phyloP scores from a whole-genome alignment of 2,888 invertebrate genomes.

The Cacoxenus indagator region DNA sequence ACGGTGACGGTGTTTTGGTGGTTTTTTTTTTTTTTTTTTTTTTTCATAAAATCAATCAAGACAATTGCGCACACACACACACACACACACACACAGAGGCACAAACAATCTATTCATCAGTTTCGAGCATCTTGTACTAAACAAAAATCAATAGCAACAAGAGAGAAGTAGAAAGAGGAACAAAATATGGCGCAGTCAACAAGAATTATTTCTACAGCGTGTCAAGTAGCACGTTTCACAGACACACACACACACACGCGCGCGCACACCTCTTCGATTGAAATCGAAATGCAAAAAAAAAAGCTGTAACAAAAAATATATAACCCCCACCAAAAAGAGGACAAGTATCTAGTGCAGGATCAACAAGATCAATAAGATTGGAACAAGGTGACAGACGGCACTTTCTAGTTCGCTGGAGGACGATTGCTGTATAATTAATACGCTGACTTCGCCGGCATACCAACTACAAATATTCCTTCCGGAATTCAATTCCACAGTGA shows the following conservation, averaged over 20 bases:
- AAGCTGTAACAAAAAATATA: not conserved
- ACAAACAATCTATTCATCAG: not conserved
- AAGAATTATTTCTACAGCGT: constrained; percentile 5
- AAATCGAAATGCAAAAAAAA: constrained; percentile 1
- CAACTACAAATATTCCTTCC: too few species aligned
- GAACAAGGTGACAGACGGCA: too few species aligned
- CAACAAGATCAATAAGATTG: too few species aligned
- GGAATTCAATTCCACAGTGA: too few species aligned
- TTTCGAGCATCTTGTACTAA: not conserved
- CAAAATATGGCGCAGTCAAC: not conserved
- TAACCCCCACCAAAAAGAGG: not conserved
- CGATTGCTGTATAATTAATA: too few species aligned
- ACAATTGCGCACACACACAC: not conserved
- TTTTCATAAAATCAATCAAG: not conserved
- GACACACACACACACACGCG: too few species aligned
- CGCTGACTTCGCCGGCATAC: too few species aligned
- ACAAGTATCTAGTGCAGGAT: not conserved
- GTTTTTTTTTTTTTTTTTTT: not conserved
- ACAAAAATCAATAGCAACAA: not conserved
- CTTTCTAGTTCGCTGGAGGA: too few species aligned
- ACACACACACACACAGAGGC: not conserved
- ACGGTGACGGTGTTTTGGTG: not conserved
- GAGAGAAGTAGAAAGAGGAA: not conserved
- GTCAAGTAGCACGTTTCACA: not conserved
- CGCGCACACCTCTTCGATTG: not conserved